Percentiles rank a stretch among this genome's conserved stretches.
These are phyloP conservation scores for Geopemphigus sp. DNA, from an alignment of 1,140 invertebrate species.

Conservation along the genomic window DNA sequence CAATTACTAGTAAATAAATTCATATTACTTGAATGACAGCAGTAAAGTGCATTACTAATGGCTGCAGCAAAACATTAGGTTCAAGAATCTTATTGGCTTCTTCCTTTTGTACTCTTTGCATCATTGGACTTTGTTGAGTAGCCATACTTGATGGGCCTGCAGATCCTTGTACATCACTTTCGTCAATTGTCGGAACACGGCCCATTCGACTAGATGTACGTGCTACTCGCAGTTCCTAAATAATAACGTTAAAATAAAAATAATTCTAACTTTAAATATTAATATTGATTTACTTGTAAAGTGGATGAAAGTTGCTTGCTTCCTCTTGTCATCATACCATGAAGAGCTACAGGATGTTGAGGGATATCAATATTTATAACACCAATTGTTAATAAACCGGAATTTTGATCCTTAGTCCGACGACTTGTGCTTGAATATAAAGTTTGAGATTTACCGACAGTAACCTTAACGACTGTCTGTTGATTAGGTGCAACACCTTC, in stretches of 20 bases:
- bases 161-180: slow-evolving; percentile 54
- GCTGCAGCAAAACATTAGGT: slow-evolving; percentile 59
- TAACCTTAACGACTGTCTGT: slow-evolving; percentile 92
- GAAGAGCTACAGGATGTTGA: slow-evolving; percentile 92
- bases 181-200: slow-evolving; percentile 61
- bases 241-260: slow-evolving; percentile 27
- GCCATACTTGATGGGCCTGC: slow-evolving; percentile 54
- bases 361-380: slow-evolving; percentile 91
- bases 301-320: slow-evolving; percentile 91
- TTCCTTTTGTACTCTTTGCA: slow-evolving; percentile 27
- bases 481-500: slow-evolving; percentile 86
- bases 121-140: slow-evolving; percentile 61
- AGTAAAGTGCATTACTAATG: slow-evolving; percentile 78
- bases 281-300: slow-evolving; percentile 63
- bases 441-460: slow-evolving; percentile 86
- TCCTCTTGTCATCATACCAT: slow-evolving; percentile 94
- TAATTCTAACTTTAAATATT: not conserved
- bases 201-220: slow-evolving; percentile 73
- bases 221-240: slow-evolving; percentile 72
- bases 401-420: slow-evolving; percentile 79
- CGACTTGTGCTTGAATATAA: slow-evolving; percentile 81
- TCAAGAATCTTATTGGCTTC: slow-evolving; percentile 53
- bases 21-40: slow-evolving; percentile 56
- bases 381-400: slow-evolving; percentile 81
- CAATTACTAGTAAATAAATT: not conserved